Evolutionary conservation across 2,113 vertebrate species (phyloP), one percentile per base, ranked within the genome.

Genomic region (Taurulus bubalis): DNA sequence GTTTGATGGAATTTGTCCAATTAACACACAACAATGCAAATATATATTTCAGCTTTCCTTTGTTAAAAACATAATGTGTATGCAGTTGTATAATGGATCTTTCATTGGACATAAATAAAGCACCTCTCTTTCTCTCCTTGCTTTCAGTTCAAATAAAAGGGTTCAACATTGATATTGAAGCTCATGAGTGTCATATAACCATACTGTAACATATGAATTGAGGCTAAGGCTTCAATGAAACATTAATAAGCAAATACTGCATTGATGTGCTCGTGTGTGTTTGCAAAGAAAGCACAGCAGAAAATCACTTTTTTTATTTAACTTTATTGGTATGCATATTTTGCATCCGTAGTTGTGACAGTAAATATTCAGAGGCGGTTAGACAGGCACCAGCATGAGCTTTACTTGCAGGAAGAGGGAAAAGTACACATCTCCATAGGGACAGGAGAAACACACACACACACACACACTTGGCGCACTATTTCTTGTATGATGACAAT

Each of bases 311-410:
- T 12, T 42, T 42, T 32, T 32, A 63, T 58, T 69, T n/a, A 71
- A 34, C 55, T 6, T 3, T n/a, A 16, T 15, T 56, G 12, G 5
- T 40, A 8, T 47, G 5, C 20, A 32, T 24, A n/a, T 71, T 40
- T 62, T 64, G 86, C 71, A 80, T 83, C 64, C 72, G 20, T 38
- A 5, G 22, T 1, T 36, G 34, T 56, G 72, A 76, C 47, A 51
- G 24, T 80, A 55, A 73, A 70, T 74, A 66, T 62, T 66, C 65
- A 75, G 22, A 71, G 58, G 59, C 36, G 47, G 68, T 42, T 55
- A 86, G 65, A 42, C 79, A 64, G 49, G 77, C 69, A 62, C 80
- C 72, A 74, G 59, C 75, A 79, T 36, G 80, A 81, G 74, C 60
- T 59, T 71, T 8, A 73, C 76, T 28, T 63, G 65, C 63, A 70